Percentiles rank a stretch among this genome's conserved stretches.
Conservation (phyloP, 2,797 vertebrate genomes). For the Enoplosus armatus region DNA sequence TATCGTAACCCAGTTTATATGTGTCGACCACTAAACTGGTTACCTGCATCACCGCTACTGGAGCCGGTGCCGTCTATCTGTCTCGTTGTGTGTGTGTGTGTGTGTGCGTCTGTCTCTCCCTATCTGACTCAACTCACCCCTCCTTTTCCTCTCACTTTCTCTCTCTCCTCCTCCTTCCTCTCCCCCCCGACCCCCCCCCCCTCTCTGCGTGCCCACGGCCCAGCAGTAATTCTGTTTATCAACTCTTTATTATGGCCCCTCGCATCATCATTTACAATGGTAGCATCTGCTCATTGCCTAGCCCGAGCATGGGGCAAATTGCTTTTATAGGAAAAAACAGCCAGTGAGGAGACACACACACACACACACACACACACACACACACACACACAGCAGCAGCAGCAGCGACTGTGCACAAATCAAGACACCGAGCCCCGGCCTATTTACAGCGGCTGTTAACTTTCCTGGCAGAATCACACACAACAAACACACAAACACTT, state of each 20-base stretch:
- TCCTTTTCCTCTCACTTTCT: constrained; percentile 32
- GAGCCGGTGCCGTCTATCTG: not conserved
- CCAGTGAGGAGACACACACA: constrained; percentile 79
- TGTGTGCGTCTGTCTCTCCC: constrained; percentile 5
- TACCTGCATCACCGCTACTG: not conserved
- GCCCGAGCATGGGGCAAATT: constrained; percentile 90
- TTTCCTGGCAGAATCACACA: constrained; percentile 72
- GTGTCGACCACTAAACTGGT: not conserved
- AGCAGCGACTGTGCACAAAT: constrained; percentile 77
- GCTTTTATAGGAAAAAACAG: constrained; percentile 88
- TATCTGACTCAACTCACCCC: constrained; percentile 13
- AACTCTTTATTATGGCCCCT: constrained; percentile 89
- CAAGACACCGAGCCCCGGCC: constrained; percentile 79
- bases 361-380: constrained; percentile 63
- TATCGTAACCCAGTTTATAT: not conserved
- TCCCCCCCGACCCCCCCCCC: constrained; percentile 24
- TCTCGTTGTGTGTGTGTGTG: constrained; percentile 24
- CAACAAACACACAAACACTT: constrained; percentile 80
- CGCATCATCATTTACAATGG: constrained; percentile 90
- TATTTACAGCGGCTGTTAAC: constrained; percentile 85
- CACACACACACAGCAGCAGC: constrained; percentile 39
- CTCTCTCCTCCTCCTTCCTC: constrained; percentile 1
- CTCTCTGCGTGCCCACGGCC: constrained; percentile 76
- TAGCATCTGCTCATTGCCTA: constrained; percentile 91
- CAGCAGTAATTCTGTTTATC: constrained; percentile 90